Evolutionary conservation across 2,888 invertebrate species (phyloP).

Genomic region (Parnassius smintheus): DNA sequence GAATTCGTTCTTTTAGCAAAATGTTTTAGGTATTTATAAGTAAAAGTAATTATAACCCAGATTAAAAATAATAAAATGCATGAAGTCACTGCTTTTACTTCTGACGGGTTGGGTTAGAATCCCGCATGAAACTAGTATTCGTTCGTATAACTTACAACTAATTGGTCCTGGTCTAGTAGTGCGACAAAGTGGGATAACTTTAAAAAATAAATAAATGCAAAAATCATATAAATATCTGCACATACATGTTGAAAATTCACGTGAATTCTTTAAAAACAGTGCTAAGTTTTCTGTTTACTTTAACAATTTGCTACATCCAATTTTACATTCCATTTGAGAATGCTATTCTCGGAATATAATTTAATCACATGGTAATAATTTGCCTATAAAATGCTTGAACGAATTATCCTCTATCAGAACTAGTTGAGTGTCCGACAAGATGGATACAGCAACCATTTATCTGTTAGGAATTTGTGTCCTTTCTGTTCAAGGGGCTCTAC

Average conservation of each 20-base stretch:
- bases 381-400: constrained; percentile 50
- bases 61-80: too few species aligned
- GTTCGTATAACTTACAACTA: too few species aligned
- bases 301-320: constrained; percentile 40
- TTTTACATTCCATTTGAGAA: constrained; percentile 34
- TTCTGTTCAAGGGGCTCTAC: constrained; percentile 42
- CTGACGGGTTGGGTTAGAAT: too few species aligned
- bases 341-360: constrained; percentile 55
- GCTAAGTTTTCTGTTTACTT: constrained; percentile 45
- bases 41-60: too few species aligned
- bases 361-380: constrained; percentile 32
- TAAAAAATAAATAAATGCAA: too few species aligned
- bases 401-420: constrained; percentile 10
- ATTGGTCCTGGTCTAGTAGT: too few species aligned
- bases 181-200: too few species aligned
- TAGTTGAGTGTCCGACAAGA: constrained; percentile 35
- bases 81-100: too few species aligned
- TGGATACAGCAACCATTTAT: constrained; percentile 37
- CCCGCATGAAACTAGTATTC: too few species aligned
- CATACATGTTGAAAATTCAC: constrained; percentile 31
- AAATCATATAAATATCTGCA: neutral
- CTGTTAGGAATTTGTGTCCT: constrained; percentile 40
- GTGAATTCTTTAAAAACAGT: constrained; percentile 46
- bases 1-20: too few species aligned
- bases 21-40: too few species aligned